phyloP scores from a whole-genome alignment of 2,888 invertebrate species.

The Lithophane leautieri region DNA sequence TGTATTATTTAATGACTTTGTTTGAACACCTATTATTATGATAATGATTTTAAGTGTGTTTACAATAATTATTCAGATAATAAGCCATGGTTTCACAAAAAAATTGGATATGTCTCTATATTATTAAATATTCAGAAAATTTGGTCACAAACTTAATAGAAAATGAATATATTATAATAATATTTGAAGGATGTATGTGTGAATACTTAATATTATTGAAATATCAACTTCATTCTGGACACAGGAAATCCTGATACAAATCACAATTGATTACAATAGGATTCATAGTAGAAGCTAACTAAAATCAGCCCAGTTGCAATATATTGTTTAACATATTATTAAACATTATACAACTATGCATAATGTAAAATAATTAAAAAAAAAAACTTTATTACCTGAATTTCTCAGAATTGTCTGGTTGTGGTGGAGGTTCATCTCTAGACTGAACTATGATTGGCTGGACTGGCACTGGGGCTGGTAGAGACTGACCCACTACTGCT shows the following conservation, averaged over 20 bases:
- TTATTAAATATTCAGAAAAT: neutral
- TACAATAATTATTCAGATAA: neutral
- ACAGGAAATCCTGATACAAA: conserved; percentile 6
- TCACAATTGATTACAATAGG: neutral
- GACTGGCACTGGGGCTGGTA: conserved; percentile 66
- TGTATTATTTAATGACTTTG: conserved; percentile 9
- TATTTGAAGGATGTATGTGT: neutral
- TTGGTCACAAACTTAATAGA: neutral
- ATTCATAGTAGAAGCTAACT: neutral
- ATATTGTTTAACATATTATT: neutral
- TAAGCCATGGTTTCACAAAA: neutral
- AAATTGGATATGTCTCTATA: neutral
- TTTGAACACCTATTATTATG: neutral
- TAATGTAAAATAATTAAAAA: too few relatives aligned
- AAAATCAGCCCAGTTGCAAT: neutral
- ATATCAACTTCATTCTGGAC: neutral
- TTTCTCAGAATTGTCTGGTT: conserved; percentile 74
- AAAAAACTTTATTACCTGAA: conserved; percentile 75
- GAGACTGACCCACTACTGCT: conserved; percentile 12
- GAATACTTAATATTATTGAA: neutral
- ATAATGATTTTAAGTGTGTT: neutral
- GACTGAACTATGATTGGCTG: conserved; percentile 75
- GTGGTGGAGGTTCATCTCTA: conserved; percentile 62
- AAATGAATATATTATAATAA: neutral
- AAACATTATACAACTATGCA: conserved; percentile 3